Evolutionary conservation across 2,888 invertebrate genomes (phyloP).

Genomic region (Drosophila paramelanica): DNA sequence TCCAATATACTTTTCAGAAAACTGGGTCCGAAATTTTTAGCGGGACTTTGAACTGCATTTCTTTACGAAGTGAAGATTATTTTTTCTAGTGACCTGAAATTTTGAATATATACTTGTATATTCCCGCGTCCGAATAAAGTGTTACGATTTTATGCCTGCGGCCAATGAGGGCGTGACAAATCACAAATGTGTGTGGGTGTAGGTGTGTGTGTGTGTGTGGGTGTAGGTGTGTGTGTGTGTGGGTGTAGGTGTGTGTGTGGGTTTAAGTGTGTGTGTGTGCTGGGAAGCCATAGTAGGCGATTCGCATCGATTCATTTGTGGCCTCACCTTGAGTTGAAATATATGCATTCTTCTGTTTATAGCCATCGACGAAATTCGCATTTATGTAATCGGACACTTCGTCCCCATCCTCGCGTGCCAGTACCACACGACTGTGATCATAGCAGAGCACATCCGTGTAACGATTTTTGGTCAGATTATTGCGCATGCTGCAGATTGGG

Average conservation of each 20-base stretch:
- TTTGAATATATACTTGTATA: no score
- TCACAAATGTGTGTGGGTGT: no score
- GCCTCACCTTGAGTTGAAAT: constrained; percentile 96
- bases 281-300: constrained; percentile 27
- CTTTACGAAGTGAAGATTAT: no score
- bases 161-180: no score
- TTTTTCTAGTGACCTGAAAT: no score
- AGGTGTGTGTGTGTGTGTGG: background rate
- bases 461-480: constrained; percentile 93
- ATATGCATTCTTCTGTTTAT: constrained; percentile 98
- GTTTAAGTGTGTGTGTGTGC: background rate
- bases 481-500: constrained; percentile 86
- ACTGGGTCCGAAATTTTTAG: no score
- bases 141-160: no score
- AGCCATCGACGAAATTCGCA: constrained; percentile 99
- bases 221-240: background rate
- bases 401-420: constrained; percentile 90
- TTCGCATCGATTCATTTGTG: constrained; percentile 6
- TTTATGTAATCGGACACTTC: constrained; percentile 96
- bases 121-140: no score
- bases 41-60: no score
- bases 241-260: background rate
- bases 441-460: constrained; percentile 98
- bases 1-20: no score
- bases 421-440: constrained; percentile 96